phyloP scores from a whole-genome alignment of 2,888 invertebrate species.

The Mesodorylaimus sp. region DNA sequence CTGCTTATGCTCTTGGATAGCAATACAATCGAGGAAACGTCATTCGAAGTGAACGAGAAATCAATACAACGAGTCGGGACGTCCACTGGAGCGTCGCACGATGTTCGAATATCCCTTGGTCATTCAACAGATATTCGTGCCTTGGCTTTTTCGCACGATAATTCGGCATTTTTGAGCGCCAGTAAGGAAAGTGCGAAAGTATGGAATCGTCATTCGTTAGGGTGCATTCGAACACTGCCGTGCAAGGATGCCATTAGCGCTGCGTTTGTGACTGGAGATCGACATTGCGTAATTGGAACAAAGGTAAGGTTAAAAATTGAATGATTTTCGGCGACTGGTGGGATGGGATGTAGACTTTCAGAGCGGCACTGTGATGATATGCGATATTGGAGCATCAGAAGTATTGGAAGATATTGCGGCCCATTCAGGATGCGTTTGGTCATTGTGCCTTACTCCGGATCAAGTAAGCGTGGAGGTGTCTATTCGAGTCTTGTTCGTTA shows the following conservation, averaged over 20 bases:
- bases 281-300: conserved; percentile 67
- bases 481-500: conserved; percentile 7
- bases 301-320: conserved; percentile 39
- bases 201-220: conserved; percentile 52
- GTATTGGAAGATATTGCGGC: conserved; percentile 61
- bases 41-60: too few species aligned
- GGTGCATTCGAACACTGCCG: conserved; percentile 50
- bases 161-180: conserved; percentile 63
- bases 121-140: conserved; percentile 75
- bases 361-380: conserved; percentile 56
- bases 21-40: conserved; percentile 46
- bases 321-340: conserved; percentile 6
- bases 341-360: conserved; percentile 16
- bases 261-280: conserved; percentile 69
- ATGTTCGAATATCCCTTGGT: conserved; percentile 42
- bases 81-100: too few species aligned
- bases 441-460: conserved; percentile 58
- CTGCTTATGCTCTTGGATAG: conserved; percentile 41
- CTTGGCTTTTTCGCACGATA: conserved; percentile 73
- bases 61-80: background rate
- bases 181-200: conserved; percentile 64
- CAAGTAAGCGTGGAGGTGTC: conserved; percentile 40
- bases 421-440: conserved; percentile 59
- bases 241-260: conserved; percentile 51
- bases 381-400: conserved; percentile 62